Evolutionary conservation across 2,113 vertebrate genomes (phyloP).

Genomic region (Collichthys lucidus): DNA sequence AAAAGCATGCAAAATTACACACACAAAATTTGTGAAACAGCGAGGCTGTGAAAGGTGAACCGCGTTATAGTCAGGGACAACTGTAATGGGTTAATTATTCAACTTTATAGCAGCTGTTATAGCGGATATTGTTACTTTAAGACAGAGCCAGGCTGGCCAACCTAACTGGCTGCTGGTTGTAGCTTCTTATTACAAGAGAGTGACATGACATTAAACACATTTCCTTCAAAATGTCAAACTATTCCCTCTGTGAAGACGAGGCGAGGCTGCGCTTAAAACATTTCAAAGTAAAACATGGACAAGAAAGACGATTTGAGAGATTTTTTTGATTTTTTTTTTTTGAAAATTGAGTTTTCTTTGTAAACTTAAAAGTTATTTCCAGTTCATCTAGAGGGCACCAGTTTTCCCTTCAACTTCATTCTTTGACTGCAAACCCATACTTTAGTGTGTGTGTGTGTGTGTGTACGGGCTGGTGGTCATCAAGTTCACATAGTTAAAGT

Average conservation of each 20-base stretch:
- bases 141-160: not conserved
- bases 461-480: slow-evolving; percentile 15
- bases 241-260: slow-evolving; percentile 10
- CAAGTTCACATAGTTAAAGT: slow-evolving; percentile 53
- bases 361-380: not conserved
- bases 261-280: slow-evolving; percentile 16
- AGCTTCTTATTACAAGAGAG: not conserved
- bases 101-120: not conserved
- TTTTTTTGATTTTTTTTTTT: slow-evolving; percentile 32
- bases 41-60: no score
- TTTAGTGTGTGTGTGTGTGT: slow-evolving; percentile 8
- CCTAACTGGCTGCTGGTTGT: not conserved
- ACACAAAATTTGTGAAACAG: no score
- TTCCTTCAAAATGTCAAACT: slow-evolving; percentile 13
- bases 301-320: slow-evolving; percentile 32
- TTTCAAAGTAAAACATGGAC: slow-evolving; percentile 18
- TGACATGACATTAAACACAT: not conserved
- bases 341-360: not conserved
- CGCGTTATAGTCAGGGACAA: no score
- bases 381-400: slow-evolving; percentile 19
- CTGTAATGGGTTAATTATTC: not conserved
- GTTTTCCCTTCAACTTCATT: slow-evolving; percentile 22
- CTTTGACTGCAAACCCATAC: slow-evolving; percentile 13
- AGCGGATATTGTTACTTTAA: not conserved
- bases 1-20: no score